Evolutionary conservation across 2,797 vertebrate genomes (phyloP), one percentile per base, ranked within the genome.

Genomic region (Enteromius afrohamiltoni): DNA sequence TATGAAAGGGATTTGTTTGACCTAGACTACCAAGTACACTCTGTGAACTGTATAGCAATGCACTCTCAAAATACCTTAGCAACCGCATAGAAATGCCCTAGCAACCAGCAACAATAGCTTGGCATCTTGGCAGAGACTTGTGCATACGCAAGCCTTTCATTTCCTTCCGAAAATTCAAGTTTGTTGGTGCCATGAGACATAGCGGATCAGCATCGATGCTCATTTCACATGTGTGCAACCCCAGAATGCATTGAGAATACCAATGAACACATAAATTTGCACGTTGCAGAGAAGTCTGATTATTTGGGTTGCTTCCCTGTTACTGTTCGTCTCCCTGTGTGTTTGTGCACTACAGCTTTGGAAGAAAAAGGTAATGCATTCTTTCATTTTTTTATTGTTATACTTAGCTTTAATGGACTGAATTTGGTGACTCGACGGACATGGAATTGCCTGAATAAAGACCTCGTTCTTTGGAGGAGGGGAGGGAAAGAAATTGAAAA

Each of bases 401-500:
- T 62, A 51, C 31, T 79, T 69, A 34, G 26, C 65, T 64, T n/a
- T 82, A 65, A 85, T 77, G 78, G 84, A 78, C 53, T 31, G 79
- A 69, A 75, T 69, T 77, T 82, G 74, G 58, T 23, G 55, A 77
- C 64, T 55, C 65, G 21, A 29, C 79, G 40, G 67, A 77, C 26
- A 60, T 31, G 49, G 51, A 69, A 45, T 70, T 47, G 64, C 21
- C 37, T 45, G 49, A 69, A 47, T 37, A 69, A 77, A 69, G 62
- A 58, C 13, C 34, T 23, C 23, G 4, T 26, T 55, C n/a, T 42
- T 37, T 73, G 37, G n/a, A 45, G 17, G n/a, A 55, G 6, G 34
- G 49, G 37, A 77, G 64, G 51, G 31, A 58, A 69, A 34, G 60
- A 80, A 80, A 75, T 34, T 58, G 55, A 74, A 74, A 80, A 84